Conservation (phyloP, 1,140 invertebrate species). For the Colletes latitarsis region DNA sequence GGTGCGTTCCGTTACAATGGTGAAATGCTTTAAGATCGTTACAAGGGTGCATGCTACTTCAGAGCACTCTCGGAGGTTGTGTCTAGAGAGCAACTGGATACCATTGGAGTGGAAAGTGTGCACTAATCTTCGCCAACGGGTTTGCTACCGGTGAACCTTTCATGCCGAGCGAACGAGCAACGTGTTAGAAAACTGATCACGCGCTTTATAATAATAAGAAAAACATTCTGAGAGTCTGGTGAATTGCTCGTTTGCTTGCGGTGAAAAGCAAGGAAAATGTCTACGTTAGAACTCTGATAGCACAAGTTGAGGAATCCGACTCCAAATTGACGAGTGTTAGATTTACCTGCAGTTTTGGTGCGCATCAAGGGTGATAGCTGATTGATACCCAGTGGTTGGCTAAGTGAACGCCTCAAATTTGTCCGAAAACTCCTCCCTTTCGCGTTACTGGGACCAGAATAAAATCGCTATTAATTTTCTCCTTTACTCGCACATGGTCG, state of each 20-base stretch:
- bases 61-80: constrained; percentile 43
- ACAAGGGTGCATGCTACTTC: constrained; percentile 54
- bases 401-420: constrained; percentile 85
- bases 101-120: constrained; percentile 49
- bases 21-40: constrained; percentile 44
- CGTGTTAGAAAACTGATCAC: not conserved
- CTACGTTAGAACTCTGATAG: constrained; percentile 49
- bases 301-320: constrained; percentile 1
- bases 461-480: constrained; percentile 39
- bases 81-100: constrained; percentile 52
- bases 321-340: not conserved
- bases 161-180: constrained; percentile 38
- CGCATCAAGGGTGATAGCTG: constrained; percentile 83
- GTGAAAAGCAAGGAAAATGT: constrained; percentile 27
- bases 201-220: not conserved
- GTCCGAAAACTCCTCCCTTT: constrained; percentile 82
- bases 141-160: constrained; percentile 44
- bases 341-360: constrained; percentile 81
- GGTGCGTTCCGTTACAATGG: constrained; percentile 52
- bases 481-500: constrained; percentile 20
- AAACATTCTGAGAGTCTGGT: too few relatives aligned
- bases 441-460: constrained; percentile 75
- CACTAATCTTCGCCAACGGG: constrained; percentile 55
- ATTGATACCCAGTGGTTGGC: constrained; percentile 88
- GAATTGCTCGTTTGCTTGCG: constrained; percentile 35